These are phyloP conservation scores for Damaliscus lunatus DNA, from an alignment of 2,113 vertebrate genomes.

Conservation along the genomic window DNA sequence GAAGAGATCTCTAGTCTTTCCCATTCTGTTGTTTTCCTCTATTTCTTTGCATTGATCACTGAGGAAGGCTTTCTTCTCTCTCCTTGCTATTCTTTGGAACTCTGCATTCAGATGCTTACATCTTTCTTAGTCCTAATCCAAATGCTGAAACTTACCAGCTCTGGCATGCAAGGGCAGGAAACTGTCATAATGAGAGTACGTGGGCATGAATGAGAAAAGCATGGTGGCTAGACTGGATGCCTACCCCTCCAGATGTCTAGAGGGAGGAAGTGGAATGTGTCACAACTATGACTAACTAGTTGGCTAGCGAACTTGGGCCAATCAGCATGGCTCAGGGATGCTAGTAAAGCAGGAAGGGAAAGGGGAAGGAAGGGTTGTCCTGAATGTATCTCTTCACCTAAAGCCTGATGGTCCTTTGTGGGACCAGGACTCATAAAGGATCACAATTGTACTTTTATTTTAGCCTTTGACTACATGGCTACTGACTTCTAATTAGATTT, in stretches of 20 bases:
- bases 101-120: too few relatives aligned
- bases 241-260: background rate
- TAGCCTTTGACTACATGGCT: background rate
- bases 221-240: background rate
- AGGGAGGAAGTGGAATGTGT: background rate
- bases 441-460: background rate
- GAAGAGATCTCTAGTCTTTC: too few relatives aligned
- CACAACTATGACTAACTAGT: background rate
- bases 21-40: too few relatives aligned
- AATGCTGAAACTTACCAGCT: background rate
- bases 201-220: background rate
- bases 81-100: too few relatives aligned
- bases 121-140: background rate
- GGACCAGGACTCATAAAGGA: background rate
- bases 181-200: background rate
- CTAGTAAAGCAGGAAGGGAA: background rate
- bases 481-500: too few relatives aligned
- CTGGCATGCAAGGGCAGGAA: background rate
- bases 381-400: background rate
- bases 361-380: background rate
- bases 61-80: too few relatives aligned
- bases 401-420: background rate
- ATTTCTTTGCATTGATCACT: too few relatives aligned
- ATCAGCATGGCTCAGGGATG: background rate
- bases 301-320: background rate